phyloP scores from a whole-genome alignment of 2,113 vertebrate genomes.

The Lophius piscatorius region DNA sequence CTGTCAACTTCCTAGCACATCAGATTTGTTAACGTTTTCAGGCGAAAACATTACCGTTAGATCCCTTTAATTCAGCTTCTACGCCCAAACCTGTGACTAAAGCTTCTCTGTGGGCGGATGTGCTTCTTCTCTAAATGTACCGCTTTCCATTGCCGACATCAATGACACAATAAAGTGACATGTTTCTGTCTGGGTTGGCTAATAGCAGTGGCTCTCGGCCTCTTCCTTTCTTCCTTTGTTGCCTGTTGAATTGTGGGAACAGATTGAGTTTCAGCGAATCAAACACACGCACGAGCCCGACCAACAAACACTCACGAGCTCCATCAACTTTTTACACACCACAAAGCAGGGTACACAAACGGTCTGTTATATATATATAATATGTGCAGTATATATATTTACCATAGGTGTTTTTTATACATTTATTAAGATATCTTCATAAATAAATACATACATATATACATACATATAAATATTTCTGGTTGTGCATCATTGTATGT shows the following conservation, averaged over 20 bases:
- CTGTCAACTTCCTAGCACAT: constrained; percentile 44
- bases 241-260: constrained; percentile 83
- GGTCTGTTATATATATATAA: too few species aligned
- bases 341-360: too few species aligned
- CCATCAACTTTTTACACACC: too few species aligned
- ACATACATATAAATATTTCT: too few species aligned
- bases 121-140: constrained; percentile 16
- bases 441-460: too few species aligned
- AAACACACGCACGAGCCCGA: constrained; percentile 27
- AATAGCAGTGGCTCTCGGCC: constrained; percentile 68
- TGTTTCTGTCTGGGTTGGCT: constrained; percentile 59
- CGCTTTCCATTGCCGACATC: not conserved
- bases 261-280: constrained; percentile 59
- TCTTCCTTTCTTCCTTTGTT: constrained; percentile 81
- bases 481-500: too few species aligned
- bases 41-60: constrained; percentile 48
- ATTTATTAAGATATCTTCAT: too few species aligned
- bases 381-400: too few species aligned
- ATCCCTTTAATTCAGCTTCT: constrained; percentile 22
- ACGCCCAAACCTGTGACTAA: not conserved
- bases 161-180: constrained; percentile 37
- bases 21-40: constrained; percentile 49
- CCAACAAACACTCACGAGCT: constrained; percentile 19
- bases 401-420: too few species aligned
- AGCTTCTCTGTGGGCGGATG: not conserved